Percentiles rank a stretch among this genome's conserved stretches.
Evolutionary conservation across 1,140 invertebrate species (phyloP).

Genomic region (Triops longicaudatus): DNA sequence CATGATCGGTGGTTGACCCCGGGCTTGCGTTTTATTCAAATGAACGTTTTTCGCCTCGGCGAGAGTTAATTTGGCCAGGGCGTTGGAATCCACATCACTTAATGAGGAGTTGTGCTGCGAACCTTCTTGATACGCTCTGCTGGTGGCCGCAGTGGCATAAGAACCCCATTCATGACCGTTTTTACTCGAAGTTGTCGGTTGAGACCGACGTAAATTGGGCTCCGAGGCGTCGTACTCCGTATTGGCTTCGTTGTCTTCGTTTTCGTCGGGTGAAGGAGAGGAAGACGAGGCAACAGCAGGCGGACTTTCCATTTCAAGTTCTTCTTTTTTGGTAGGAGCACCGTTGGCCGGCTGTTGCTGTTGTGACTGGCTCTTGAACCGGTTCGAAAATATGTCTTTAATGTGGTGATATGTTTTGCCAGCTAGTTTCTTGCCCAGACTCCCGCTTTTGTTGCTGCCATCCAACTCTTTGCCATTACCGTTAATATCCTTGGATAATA

Average conservation of each 20-base stretch:
- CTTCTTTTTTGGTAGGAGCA: slow-evolving; percentile 50
- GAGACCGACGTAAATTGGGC: slow-evolving; percentile 21
- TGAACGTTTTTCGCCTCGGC: background rate
- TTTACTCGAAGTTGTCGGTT: slow-evolving; percentile 24
- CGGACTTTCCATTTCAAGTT: background rate
- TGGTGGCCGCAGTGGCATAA: slow-evolving; percentile 22
- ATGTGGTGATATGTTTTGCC: slow-evolving; percentile 68
- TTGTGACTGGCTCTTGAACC: slow-evolving; percentile 52
- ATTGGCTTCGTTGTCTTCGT: slow-evolving; percentile 26
- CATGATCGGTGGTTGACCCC: background rate
- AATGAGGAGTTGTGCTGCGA: slow-evolving; percentile 19
- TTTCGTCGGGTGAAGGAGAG: background rate
- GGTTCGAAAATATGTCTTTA: slow-evolving; percentile 74
- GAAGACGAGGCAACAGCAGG: too few relatives aligned
- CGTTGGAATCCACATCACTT: slow-evolving; percentile 24
- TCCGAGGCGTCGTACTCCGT: slow-evolving; percentile 26
- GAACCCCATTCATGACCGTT: slow-evolving; percentile 26
- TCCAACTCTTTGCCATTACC: slow-evolving; percentile 3
- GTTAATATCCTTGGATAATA: background rate
- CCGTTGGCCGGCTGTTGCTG: slow-evolving; percentile 45
- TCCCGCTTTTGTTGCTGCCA: slow-evolving; percentile 29
- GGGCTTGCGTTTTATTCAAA: background rate
- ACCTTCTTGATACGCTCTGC: background rate
- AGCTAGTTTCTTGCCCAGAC: slow-evolving; percentile 37
- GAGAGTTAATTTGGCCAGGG: slow-evolving; percentile 21